Evolutionary conservation across 37 sponge, comb jelly and placozoan genomes (phyloP), one percentile per base, ranked within the genome.

Genomic region (Geodia barretti): DNA sequence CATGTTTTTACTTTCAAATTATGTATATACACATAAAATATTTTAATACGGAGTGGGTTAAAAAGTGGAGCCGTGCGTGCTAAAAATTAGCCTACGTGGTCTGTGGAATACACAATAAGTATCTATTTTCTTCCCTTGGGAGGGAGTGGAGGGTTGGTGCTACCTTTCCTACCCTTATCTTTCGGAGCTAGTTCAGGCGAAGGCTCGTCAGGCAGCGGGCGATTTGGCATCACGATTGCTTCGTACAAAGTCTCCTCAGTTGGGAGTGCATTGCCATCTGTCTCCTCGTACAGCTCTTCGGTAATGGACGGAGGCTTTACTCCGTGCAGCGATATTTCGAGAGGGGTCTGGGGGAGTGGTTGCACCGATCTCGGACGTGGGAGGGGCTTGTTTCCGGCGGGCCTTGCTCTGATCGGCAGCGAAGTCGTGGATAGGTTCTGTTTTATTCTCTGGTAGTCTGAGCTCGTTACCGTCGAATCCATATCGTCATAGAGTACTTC

Each of bases 161-260:
- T n/a, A n/a, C n/a, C n/a, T n/a, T n/a, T n/a, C n/a, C n/a, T n/a
- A n/a, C n/a, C n/a, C n/a, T n/a, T n/a, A n/a, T n/a, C n/a, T 58
- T 19, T 72, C 39, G 39, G 36, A 70, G 21, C 39, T 28, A 30
- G 39, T 29, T 73, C 38, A 25, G 74, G 25, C 25, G 41, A 30
- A 37, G 29, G 37, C 17, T 66, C 23, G 33, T 5, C 23, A 58
- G 30, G 7, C 54, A 66, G 54, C 14, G 54, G 54, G 7, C 54
- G 7, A 47, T 14, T 47, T 47, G 54, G 54, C 7, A 14, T 47
- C 14, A 14, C 11, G 20, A 87, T 74, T 21, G 58, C 68, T 19
- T 87, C 87, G 33, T 87, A 87, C 23, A 87, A 58, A 59, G 62
- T 39, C 33, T 87, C 87, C 40, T 86, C 86, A 0, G 20, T 39